These are phyloP conservation scores for Lycopodina hypogea DNA, from an alignment of 37 sponge, comb jelly and placozoan genomes.

Conservation along the genomic window DNA sequence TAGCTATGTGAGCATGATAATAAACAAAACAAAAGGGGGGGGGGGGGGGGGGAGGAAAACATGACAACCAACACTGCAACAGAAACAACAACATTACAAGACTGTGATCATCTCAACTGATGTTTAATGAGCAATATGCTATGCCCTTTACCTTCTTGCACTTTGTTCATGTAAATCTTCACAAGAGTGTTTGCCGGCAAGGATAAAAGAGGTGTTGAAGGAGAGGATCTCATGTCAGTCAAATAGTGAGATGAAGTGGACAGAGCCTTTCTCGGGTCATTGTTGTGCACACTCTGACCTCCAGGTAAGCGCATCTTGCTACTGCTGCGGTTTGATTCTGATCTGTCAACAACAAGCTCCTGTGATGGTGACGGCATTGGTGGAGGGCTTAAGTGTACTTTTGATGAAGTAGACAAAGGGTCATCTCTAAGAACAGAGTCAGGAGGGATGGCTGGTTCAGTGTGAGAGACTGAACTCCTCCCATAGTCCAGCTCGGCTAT, in stretches of 20 bases:
- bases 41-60: too few relatives aligned
- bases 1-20: not conserved
- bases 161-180: constrained; percentile 56
- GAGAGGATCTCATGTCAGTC: not conserved
- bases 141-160: constrained; percentile 39
- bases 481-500: constrained; percentile 1
- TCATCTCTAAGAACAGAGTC: not conserved
- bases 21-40: not conserved
- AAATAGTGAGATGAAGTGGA: not conserved
- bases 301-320: too few relatives aligned
- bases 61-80: not conserved
- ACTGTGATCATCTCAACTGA: not conserved
- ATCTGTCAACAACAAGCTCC: too few relatives aligned
- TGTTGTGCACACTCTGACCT: too few relatives aligned
- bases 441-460: constrained; percentile 18
- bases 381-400: too few relatives aligned
- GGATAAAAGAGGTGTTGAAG: not conserved
- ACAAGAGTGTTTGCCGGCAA: constrained; percentile 9
- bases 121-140: too few relatives aligned
- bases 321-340: too few relatives aligned
- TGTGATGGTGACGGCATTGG: too few relatives aligned
- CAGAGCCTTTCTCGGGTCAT: not conserved
- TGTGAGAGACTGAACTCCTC: not conserved
- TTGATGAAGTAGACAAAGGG: too few relatives aligned
- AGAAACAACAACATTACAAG: not conserved